phyloP scores from a whole-genome alignment of 37 sponge, comb jelly and placozoan species.

The Chondrosia reniformis region DNA sequence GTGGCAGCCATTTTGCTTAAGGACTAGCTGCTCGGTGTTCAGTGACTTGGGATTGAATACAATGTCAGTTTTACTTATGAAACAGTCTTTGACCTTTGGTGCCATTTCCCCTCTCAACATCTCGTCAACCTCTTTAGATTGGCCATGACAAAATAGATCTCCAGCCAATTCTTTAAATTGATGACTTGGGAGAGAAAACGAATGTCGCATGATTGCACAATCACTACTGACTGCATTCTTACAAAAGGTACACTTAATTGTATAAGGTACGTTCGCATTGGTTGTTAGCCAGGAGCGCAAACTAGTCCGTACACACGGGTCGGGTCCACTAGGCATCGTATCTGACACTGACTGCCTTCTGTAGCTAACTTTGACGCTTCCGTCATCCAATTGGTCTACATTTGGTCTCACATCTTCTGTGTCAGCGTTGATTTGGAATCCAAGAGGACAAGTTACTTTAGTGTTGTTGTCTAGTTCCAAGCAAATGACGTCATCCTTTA shows the following conservation, averaged over 20 bases:
- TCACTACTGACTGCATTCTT: neutral
- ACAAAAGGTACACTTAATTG: slow-evolving; percentile 7
- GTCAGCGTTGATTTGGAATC: too few relatives aligned
- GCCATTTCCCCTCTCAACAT: neutral
- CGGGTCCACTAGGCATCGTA: neutral
- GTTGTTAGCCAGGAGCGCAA: neutral
- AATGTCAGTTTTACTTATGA: neutral
- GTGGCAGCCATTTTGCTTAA: neutral
- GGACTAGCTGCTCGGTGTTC: neutral
- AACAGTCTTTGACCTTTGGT: neutral
- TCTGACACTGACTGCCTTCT: neutral
- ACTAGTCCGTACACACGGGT: neutral
- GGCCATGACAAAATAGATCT: slow-evolving; percentile 54
- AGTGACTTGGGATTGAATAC: neutral
- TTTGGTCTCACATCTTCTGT: neutral
- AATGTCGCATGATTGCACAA: slow-evolving; percentile 29
- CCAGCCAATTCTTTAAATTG: slow-evolving; percentile 44
- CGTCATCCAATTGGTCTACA: neutral
- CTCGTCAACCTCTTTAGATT: neutral
- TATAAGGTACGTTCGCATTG: neutral
- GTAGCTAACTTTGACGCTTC: neutral
- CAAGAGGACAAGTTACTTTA: too few relatives aligned
- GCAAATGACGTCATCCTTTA: neutral
- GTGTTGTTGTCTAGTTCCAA: neutral
- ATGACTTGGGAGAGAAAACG: slow-evolving; percentile 63